Conservation (phyloP, 2,888 invertebrate species). For the Epistrophe grossulariae region DNA sequence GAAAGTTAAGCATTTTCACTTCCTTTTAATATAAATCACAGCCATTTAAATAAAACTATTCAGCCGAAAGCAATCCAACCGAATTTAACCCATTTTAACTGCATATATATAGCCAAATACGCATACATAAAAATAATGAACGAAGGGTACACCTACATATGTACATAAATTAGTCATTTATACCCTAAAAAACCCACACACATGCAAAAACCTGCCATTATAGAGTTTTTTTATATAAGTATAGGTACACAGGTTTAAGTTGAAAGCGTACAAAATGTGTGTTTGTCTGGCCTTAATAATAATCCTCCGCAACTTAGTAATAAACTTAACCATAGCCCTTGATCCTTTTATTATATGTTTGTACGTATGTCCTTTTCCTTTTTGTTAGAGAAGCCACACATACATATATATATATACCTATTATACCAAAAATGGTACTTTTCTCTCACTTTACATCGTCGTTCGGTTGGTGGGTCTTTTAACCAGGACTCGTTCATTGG, state of each 20-base stretch:
- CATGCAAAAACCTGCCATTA: conserved; percentile 14
- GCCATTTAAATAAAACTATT: conserved; percentile 17
- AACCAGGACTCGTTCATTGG: conserved; percentile 47
- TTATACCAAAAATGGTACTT: conserved; percentile 7
- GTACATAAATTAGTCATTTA: conserved; percentile 33
- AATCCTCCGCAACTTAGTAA: conserved; percentile 47
- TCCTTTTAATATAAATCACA: background rate
- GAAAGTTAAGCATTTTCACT: background rate
- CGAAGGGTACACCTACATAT: background rate
- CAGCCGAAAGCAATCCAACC: conserved; percentile 29
- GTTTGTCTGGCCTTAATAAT: conserved; percentile 45
- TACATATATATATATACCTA: conserved; percentile 10
- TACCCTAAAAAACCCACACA: conserved; percentile 12
- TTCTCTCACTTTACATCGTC: background rate
- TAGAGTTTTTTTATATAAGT: background rate
- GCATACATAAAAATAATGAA: conserved; percentile 50
- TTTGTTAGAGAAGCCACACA: conserved; percentile 4
- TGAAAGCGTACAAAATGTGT: conserved; percentile 55
- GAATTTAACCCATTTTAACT: conserved; percentile 51
- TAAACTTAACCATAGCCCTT: conserved; percentile 60
- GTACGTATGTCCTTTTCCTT: conserved; percentile 19
- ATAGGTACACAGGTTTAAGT: conserved; percentile 27
- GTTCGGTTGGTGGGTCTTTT: conserved; percentile 15
- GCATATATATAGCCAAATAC: background rate
- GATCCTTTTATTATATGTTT: conserved; percentile 62